Base-by-base conservation (phyloP, 2,888 invertebrate species). In the Platynereis dumerilii region DNA sequence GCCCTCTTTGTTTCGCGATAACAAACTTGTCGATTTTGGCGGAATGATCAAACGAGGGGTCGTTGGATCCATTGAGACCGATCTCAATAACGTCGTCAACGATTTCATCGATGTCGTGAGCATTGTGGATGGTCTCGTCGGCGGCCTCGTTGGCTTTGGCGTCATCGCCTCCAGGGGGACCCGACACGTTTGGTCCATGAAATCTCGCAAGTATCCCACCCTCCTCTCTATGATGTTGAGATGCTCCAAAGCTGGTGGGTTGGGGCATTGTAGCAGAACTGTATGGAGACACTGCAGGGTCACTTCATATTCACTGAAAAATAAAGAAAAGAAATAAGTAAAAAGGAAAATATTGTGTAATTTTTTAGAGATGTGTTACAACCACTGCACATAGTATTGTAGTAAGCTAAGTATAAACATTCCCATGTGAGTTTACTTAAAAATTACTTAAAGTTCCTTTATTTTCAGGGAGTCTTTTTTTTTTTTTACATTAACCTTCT, bases 211-310 rank as follows among this genome's bases (percentile, higher is more conserved):
- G 28, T 53, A 55, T 22, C 64, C 64, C 26, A 64, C 58, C 5
- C 58, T 48, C 2, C 24, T 7, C 10, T 58, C 53, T 20, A 64
- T 59, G 24, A 64, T 17, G 20, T 53, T 52, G n/a, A 64, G 58
- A 20, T 59, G 58, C 15, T 48, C 54, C 24, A 27, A 24, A 20
- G 24, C 39, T 15, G 64, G 53, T 15, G 53, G 53, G 12, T 5
- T 7, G 34, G 34, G 34, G 58, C 64, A 64, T 27, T 53, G 39
- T 17, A 53, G 39, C 26, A 64, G 54, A n/a, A 44, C n/a, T 53
- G 27, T 44, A 29, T 64, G 64, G 2, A 64, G 64, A 27, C 64
- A 64, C 28, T 64, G 64, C 0, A 64, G 58, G 27, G 58, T 64
- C 44, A 29, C 59, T 42, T 64, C 58, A 39, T 64, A 64, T 42